phyloP scores from a whole-genome alignment of 1,140 invertebrate genomes.

The Chlorops oryzae region DNA sequence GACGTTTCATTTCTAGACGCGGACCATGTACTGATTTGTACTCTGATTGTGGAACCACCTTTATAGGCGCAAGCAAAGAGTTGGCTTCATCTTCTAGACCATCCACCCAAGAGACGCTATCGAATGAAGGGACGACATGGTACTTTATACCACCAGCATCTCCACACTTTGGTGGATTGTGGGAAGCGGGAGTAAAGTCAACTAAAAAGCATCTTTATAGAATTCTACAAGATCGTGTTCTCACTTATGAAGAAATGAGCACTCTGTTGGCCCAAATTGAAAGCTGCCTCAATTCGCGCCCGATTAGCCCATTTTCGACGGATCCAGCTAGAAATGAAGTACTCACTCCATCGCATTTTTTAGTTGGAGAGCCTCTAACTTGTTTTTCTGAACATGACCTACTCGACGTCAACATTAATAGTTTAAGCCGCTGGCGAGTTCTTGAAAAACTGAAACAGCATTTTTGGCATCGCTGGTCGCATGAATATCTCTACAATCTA shows the following conservation, averaged over 20 bases:
- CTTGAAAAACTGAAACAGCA: slow-evolving; percentile 13
- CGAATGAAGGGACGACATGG: slow-evolving; percentile 11
- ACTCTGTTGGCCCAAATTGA: slow-evolving; percentile 28
- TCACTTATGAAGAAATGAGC: slow-evolving; percentile 24
- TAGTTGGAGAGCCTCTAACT: slow-evolving; percentile 30
- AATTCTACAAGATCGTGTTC: slow-evolving; percentile 19
- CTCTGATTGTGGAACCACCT: slow-evolving; percentile 40
- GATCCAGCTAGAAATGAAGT: slow-evolving; percentile 26
- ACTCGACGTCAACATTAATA: slow-evolving; percentile 1
- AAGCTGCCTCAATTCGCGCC: slow-evolving; percentile 27
- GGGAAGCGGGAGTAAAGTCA: slow-evolving; percentile 27
- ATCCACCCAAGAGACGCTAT: neutral
- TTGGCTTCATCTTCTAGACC: too few relatives aligned
- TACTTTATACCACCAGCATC: slow-evolving; percentile 22
- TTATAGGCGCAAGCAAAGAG: slow-evolving; percentile 20
- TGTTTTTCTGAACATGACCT: slow-evolving; percentile 11
- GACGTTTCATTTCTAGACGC: slow-evolving; percentile 33
- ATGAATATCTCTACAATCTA: too few relatives aligned
- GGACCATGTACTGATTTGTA: slow-evolving; percentile 27
- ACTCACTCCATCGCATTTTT: slow-evolving; percentile 44
- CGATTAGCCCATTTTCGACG: slow-evolving; percentile 23
- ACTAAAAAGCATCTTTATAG: slow-evolving; percentile 26
- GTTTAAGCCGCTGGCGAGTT: slow-evolving; percentile 20
- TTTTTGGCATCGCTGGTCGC: slow-evolving; percentile 26
- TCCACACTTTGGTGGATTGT: slow-evolving; percentile 33